A percentile compares a stretch with the other conserved stretches of the same genome.
Evolutionary conservation across 2,113 vertebrate species (phyloP).

Genomic region (Calypte anna): DNA sequence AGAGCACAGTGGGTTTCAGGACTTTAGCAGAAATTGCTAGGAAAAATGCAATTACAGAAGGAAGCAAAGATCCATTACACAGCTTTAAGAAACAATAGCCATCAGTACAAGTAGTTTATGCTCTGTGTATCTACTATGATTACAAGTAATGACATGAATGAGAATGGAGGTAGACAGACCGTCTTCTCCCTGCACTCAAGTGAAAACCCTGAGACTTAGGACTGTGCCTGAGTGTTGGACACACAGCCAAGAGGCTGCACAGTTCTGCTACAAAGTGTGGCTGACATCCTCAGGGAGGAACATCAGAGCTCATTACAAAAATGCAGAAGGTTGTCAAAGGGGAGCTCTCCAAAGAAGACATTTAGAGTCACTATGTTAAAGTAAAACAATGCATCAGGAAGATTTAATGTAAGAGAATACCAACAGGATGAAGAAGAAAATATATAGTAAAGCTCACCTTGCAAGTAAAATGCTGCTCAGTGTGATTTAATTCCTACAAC

Average conservation of each 20-base stretch:
- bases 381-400: background rate
- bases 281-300: background rate
- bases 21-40: background rate
- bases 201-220: background rate
- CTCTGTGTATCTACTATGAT: background rate
- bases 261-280: background rate
- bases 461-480: background rate
- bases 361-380: background rate
- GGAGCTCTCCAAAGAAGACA: background rate
- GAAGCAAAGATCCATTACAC: background rate
- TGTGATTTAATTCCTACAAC: background rate
- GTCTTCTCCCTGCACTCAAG: background rate
- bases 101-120: background rate
- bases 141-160: background rate
- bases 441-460: background rate
- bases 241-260: background rate
- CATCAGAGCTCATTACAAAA: background rate
- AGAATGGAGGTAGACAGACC: background rate
- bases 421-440: background rate
- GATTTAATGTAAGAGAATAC: background rate
- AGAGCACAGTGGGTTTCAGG: background rate
- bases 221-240: background rate
- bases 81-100: background rate
- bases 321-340: background rate
- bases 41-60: background rate